Percentiles rank a stretch among this genome's conserved stretches.
Conservation (phyloP, 2,888 invertebrate genomes). For the Galerucella calmariensis region DNA sequence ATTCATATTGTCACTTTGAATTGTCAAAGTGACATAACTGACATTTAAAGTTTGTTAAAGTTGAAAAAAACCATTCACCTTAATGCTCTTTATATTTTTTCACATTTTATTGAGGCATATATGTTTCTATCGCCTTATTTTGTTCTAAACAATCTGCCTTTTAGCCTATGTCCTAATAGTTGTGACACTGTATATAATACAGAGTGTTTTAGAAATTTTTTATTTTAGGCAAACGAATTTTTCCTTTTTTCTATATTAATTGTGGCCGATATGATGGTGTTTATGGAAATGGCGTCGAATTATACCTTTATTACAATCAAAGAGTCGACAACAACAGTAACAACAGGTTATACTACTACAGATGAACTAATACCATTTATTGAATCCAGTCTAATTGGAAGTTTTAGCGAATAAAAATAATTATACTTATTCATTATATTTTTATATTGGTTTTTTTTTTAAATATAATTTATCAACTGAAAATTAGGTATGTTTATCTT, state of each 20-base stretch:
- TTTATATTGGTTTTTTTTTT: neutral
- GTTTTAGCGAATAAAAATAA: neutral
- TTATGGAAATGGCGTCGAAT: constrained; percentile 69
- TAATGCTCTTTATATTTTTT: no score
- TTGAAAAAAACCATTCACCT: no score
- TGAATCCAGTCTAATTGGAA: constrained; percentile 1
- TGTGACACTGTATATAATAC: neutral
- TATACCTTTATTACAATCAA: constrained; percentile 64
- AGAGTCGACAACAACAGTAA: constrained; percentile 62
- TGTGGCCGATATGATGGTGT: constrained; percentile 74
- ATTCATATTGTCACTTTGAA: no score
- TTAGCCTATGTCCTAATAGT: no score
- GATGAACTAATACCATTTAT: constrained; percentile 36
- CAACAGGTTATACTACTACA: constrained; percentile 43
- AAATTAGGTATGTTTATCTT: no score
- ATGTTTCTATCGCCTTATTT: no score
- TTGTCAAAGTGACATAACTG: no score
- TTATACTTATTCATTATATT: neutral
- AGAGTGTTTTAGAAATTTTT: constrained; percentile 16
- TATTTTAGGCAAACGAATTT: constrained; percentile 76
- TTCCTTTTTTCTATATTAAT: constrained; percentile 79
- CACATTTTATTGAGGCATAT: no score
- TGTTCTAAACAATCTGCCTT: no score
- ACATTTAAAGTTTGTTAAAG: no score
- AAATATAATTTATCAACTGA: no score